These are phyloP conservation scores for Oncorhynchus mykiss DNA, from an alignment of 2,113 vertebrate species.

Conservation along the genomic window DNA sequence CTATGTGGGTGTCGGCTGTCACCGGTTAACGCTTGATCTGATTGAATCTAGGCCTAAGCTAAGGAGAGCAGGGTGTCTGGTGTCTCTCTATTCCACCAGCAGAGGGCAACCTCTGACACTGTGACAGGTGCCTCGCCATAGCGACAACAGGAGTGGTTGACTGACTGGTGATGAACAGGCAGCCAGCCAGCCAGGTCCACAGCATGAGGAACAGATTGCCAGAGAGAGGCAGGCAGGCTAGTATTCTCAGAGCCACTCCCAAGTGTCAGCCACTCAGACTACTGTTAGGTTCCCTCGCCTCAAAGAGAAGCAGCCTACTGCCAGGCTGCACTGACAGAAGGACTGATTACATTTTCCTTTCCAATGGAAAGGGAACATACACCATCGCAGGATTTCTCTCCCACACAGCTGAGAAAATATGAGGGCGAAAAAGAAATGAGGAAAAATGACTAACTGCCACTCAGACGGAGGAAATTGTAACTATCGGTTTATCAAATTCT, in stretches of 20 bases:
- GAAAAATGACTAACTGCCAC: not conserved
- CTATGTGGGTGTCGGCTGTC: too few relatives aligned
- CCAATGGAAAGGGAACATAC: not conserved
- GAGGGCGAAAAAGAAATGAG: not conserved
- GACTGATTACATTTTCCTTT: not conserved
- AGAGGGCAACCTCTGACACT: slow-evolving; percentile 61
- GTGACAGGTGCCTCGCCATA: slow-evolving; percentile 3
- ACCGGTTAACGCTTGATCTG: not conserved
- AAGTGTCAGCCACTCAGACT: not conserved
- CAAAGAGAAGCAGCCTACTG: not conserved
- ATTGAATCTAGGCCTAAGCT: not conserved
- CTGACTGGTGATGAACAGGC: not conserved
- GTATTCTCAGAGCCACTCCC: not conserved
- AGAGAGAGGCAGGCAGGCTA: not conserved
- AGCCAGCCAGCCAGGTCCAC: not conserved
- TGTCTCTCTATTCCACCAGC: slow-evolving; percentile 47
- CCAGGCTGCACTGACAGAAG: slow-evolving; percentile 20
- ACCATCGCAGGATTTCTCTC: not conserved
- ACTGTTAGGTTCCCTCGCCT: not conserved
- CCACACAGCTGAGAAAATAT: not conserved
- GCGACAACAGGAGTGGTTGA: not conserved
- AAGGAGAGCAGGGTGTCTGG: not conserved
- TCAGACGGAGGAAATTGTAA: not conserved
- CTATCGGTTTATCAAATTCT: not conserved
- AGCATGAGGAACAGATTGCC: slow-evolving; percentile 6